Evolutionary conservation across 2,113 vertebrate genomes (phyloP).

Genomic region (Clarias gariepinus): DNA sequence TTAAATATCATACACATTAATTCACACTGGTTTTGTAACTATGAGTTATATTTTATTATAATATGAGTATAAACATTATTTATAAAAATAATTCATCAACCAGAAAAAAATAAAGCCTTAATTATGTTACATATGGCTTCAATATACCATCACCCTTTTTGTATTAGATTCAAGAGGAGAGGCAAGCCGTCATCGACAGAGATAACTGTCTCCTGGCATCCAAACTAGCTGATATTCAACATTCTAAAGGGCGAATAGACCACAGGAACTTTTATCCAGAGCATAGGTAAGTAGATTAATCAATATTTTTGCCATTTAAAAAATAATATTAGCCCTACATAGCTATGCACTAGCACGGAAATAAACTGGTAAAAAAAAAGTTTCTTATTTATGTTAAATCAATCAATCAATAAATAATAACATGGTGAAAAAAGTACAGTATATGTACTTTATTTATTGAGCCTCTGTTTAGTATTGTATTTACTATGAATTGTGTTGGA

Average conservation of each 20-base stretch:
- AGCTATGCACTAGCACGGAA: neutral
- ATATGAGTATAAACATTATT: neutral
- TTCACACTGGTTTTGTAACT: neutral
- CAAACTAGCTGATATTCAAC: constrained; percentile 66
- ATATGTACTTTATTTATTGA: neutral
- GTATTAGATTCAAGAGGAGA: constrained; percentile 70
- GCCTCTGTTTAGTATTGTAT: neutral
- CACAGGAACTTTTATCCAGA: constrained; percentile 70
- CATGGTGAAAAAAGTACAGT: no score
- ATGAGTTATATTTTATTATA: neutral
- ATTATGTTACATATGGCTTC: neutral
- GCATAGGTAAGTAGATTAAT: constrained; percentile 63
- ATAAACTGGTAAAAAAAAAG: no score
- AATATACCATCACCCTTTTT: neutral
- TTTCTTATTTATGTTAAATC: no score
- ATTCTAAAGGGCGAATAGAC: constrained; percentile 72
- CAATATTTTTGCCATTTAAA: neutral
- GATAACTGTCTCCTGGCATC: constrained; percentile 69
- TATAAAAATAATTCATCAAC: neutral
- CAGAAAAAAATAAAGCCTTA: neutral
- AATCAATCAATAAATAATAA: no score
- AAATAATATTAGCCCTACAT: neutral
- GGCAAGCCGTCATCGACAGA: constrained; percentile 62
- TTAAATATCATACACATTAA: no score
- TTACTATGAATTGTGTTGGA: neutral